Percentiles rank a stretch among this genome's conserved stretches.
Evolutionary conservation across 2,113 vertebrate genomes (phyloP).

Genomic region (Perca flavescens): DNA sequence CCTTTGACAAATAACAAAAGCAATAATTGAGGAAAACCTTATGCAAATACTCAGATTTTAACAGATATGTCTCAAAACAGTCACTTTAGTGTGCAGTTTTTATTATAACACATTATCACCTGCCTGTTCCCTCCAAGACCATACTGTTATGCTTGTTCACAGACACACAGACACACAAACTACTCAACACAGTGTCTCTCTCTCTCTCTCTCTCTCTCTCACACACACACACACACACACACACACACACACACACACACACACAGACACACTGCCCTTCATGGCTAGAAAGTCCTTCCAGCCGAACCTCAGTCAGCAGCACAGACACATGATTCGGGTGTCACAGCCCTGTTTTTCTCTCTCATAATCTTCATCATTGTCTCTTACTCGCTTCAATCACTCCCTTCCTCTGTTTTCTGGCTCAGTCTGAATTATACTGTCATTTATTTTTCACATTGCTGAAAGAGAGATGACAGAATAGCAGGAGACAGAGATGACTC

Average conservation of each 20-base stretch:
- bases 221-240: conserved; percentile 1
- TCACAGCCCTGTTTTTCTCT: conserved; percentile 45
- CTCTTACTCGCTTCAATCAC: conserved; percentile 15
- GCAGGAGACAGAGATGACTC: background rate
- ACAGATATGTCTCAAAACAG: background rate
- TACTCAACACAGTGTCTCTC: conserved; percentile 18
- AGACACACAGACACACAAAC: conserved; percentile 13
- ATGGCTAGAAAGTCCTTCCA: conserved; percentile 61
- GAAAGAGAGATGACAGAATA: conserved; percentile 18
- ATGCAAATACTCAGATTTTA: background rate
- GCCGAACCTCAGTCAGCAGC: conserved; percentile 61
- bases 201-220: background rate
- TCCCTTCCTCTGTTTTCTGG: conserved; percentile 6
- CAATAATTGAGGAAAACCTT: background rate
- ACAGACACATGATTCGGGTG: conserved; percentile 47
- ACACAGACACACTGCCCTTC: conserved; percentile 63
- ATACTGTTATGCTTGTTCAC: conserved; percentile 9
- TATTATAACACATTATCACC: conserved; percentile 21
- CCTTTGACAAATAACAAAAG: background rate
- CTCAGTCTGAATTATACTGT: conserved; percentile 18
- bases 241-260: conserved; percentile 43
- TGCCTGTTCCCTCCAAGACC: conserved; percentile 11
- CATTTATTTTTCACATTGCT: conserved; percentile 20
- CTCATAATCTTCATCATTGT: conserved; percentile 19
- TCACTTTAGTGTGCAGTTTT: background rate